These are phyloP conservation scores for Homarus americanus DNA, from an alignment of 1,140 invertebrate genomes.

Conservation along the genomic window DNA sequence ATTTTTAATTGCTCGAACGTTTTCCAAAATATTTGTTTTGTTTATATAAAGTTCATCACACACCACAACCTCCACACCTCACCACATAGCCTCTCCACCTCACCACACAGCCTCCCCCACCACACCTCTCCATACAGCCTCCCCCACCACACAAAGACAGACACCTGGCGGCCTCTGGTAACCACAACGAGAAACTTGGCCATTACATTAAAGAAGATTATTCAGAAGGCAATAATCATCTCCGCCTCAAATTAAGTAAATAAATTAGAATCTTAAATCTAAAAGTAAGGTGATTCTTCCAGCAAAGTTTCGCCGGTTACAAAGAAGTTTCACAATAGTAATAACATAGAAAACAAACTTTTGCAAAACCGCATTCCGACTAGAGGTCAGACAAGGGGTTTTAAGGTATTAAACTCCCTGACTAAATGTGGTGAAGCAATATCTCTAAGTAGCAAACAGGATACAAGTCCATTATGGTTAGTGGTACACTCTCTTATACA, in stretches of 20 bases:
- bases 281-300: background rate
- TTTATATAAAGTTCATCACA: too few species aligned
- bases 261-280: background rate
- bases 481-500: slow-evolving; percentile 45
- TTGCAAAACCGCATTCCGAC: background rate
- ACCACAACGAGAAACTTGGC: background rate
- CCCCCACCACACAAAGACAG: too few species aligned
- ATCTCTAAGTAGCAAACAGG: slow-evolving; percentile 57
- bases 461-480: slow-evolving; percentile 57
- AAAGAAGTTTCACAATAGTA: background rate
- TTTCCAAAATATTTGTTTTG: too few species aligned
- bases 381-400: slow-evolving; percentile 26
- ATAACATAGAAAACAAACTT: background rate
- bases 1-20: too few species aligned
- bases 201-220: background rate
- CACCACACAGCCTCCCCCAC: too few species aligned
- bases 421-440: slow-evolving; percentile 54
- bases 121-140: too few species aligned
- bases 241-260: background rate
- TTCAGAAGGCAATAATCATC: background rate
- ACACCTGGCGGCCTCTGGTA: too few species aligned
- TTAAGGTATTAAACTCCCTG: slow-evolving; percentile 52
- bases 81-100: too few species aligned
- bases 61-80: too few species aligned
- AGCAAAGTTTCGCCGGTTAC: background rate